phyloP scores from a whole-genome alignment of 2,888 invertebrate species.

The Sphecodes monilicornis region DNA sequence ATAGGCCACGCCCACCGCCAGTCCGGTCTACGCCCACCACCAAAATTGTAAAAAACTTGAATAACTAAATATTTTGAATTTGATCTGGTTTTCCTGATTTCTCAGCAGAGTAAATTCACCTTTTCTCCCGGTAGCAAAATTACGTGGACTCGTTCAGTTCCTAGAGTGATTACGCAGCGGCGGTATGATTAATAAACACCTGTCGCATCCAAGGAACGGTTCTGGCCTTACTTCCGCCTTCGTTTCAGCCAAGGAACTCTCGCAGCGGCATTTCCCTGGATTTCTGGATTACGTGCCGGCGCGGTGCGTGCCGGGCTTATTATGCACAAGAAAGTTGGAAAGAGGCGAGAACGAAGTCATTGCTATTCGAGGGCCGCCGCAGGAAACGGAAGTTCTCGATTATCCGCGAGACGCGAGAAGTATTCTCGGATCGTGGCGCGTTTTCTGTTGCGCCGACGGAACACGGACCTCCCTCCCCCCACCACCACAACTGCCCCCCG shows the following conservation, averaged over 20 bases:
- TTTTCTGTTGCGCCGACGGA: constrained; percentile 51
- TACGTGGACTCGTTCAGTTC: neutral
- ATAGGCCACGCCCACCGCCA: neutral
- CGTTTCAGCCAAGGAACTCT: constrained; percentile 16
- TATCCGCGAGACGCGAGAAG: constrained; percentile 70
- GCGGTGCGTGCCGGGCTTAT: constrained; percentile 39
- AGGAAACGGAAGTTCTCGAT: constrained; percentile 82
- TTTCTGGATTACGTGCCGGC: constrained; percentile 52
- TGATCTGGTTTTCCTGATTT: no score
- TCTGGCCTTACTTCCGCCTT: constrained; percentile 41
- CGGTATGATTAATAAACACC: neutral
- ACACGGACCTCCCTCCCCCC: no score
- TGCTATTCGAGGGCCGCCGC: constrained; percentile 78
- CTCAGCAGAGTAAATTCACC: neutral
- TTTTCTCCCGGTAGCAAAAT: neutral
- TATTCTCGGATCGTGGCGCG: constrained; percentile 68
- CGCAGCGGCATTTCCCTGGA: constrained; percentile 38
- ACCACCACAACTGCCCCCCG: no score
- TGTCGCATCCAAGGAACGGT: constrained; percentile 5
- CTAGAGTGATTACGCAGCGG: neutral
- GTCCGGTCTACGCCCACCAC: neutral
- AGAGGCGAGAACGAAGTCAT: constrained; percentile 72
- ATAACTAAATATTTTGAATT: no score
- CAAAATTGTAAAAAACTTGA: neutral
- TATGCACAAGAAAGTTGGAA: constrained; percentile 55